Conservation (phyloP, 2,888 invertebrate genomes). For the Suillia variegata region DNA sequence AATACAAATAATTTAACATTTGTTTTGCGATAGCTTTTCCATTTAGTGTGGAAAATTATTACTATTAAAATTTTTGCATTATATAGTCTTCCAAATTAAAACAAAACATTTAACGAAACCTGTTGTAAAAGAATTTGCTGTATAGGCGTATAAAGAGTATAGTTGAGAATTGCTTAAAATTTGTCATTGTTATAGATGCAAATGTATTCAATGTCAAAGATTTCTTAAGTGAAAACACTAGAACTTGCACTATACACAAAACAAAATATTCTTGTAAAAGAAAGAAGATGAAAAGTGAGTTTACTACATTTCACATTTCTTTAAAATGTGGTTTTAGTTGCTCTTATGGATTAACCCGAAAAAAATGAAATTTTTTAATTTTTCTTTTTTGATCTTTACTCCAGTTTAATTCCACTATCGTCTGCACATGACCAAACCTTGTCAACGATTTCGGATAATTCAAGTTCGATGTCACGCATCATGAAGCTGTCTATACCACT, state of each 20-base stretch:
- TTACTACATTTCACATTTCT: too few species aligned
- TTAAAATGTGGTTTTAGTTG: too few species aligned
- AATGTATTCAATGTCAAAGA: too few species aligned
- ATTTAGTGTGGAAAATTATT: not conserved
- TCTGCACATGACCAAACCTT: constrained; percentile 64
- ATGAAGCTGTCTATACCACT: constrained; percentile 71
- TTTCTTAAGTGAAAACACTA: too few species aligned
- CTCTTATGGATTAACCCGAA: too few species aligned
- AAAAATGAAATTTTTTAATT: too few species aligned
- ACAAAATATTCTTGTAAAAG: too few species aligned
- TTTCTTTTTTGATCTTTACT: constrained; percentile 39
- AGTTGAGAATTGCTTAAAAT: constrained; percentile 1
- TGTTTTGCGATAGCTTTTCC: not conserved
- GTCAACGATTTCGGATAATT: constrained; percentile 64
- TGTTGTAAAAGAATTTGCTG: constrained; percentile 6
- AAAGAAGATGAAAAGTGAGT: too few species aligned
- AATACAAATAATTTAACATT: constrained; percentile 23
- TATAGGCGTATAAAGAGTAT: not conserved
- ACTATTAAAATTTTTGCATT: constrained; percentile 1
- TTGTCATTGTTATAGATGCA: not conserved
- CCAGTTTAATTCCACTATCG: constrained; percentile 53
- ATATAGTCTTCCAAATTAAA: not conserved
- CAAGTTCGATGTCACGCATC: constrained; percentile 69
- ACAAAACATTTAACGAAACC: constrained; percentile 3
- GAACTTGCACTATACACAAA: too few species aligned